Evolutionary conservation across 2,888 invertebrate genomes (phyloP).

Genomic region (Epinotia brunnichana): DNA sequence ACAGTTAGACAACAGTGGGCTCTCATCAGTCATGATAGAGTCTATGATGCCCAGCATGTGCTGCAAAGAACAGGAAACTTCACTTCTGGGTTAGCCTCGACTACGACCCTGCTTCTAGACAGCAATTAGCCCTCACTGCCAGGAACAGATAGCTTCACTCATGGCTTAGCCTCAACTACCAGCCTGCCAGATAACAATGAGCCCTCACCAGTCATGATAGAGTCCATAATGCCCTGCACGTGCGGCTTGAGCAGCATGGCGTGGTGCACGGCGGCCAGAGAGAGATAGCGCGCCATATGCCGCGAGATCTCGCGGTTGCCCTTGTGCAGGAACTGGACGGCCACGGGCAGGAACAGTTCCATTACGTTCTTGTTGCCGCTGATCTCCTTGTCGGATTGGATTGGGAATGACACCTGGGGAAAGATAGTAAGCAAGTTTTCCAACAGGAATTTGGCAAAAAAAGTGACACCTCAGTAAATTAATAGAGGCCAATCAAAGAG

Average conservation of each 20-base stretch:
- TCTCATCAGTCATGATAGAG: too few relatives aligned
- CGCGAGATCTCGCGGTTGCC: conserved; percentile 94
- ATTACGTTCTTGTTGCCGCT: conserved; percentile 87
- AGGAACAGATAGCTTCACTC: too few relatives aligned
- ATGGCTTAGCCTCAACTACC: not conserved
- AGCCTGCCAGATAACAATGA: conserved; percentile 6
- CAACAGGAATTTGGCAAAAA: not conserved
- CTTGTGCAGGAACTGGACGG: conserved; percentile 95
- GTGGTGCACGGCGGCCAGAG: conserved; percentile 95
- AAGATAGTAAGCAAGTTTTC: not conserved
- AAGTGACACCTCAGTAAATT: too few relatives aligned
- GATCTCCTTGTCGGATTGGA: conserved; percentile 80
- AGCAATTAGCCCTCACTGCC: too few relatives aligned
- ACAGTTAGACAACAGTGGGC: too few relatives aligned
- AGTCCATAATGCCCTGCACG: conserved; percentile 94
- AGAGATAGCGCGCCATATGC: conserved; percentile 95
- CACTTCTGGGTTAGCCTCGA: too few relatives aligned
- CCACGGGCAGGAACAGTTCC: conserved; percentile 93
- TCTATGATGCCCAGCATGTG: too few relatives aligned
- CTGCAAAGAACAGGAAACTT: too few relatives aligned
- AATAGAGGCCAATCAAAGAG: too few relatives aligned
- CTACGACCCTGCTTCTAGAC: too few relatives aligned
- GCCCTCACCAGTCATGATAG: conserved; percentile 90
- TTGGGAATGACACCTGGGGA: conserved; percentile 75
- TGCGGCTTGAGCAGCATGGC: conserved; percentile 93